These are phyloP conservation scores for Apotomis betuletana DNA, from an alignment of 2,888 invertebrate genomes.

Conservation along the genomic window DNA sequence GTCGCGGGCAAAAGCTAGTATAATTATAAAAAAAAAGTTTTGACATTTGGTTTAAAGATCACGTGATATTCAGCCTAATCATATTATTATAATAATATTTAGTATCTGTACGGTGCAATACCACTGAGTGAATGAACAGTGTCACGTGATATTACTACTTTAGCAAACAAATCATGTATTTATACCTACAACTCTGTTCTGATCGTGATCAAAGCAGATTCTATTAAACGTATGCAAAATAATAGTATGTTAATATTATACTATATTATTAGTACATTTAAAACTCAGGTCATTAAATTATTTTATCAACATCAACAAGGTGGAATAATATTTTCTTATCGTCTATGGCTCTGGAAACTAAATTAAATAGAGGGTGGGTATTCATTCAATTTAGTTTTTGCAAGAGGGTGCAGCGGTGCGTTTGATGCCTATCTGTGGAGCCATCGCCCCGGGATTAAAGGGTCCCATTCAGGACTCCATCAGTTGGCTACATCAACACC, in stretches of 20 bases:
- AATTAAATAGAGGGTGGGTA: constrained; percentile 52
- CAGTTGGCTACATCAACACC: constrained; percentile 26
- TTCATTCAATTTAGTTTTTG: constrained; percentile 67
- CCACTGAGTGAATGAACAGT: too few species aligned
- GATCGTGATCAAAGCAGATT: too few species aligned
- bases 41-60: too few species aligned
- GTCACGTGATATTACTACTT: too few species aligned
- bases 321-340: constrained; percentile 33
- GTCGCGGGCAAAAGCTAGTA: too few species aligned
- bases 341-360: constrained; percentile 44
- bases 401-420: constrained; percentile 63
- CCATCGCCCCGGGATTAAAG: constrained; percentile 51
- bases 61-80: too few species aligned
- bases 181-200: too few species aligned
- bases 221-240: not conserved
- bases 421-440: constrained; percentile 52
- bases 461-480: constrained; percentile 29
- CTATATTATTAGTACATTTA: not conserved
- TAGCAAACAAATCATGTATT: too few species aligned
- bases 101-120: too few species aligned
- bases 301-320: not conserved
- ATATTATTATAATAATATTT: too few species aligned
- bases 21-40: too few species aligned
- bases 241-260: not conserved
- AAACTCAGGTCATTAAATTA: not conserved